phyloP scores from a whole-genome alignment of 2,113 vertebrate genomes.

The cat (Felis catus) region DNA sequence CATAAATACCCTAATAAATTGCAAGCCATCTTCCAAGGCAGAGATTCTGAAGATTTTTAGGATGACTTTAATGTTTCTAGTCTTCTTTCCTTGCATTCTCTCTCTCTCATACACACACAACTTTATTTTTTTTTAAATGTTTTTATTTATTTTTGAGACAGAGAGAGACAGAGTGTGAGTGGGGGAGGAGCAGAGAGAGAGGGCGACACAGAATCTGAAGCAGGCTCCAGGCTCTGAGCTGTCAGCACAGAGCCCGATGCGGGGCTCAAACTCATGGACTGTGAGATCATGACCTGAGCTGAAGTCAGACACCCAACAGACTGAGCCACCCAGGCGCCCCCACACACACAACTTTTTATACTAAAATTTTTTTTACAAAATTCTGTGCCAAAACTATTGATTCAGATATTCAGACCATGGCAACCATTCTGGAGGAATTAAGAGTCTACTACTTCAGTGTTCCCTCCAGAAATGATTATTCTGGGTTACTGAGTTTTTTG shows the following conservation, averaged over 20 bases:
- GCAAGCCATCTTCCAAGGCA: neutral
- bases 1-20: neutral
- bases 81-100: neutral
- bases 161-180: too few species aligned
- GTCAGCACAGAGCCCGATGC: too few species aligned
- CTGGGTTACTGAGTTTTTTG: neutral
- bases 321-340: too few species aligned
- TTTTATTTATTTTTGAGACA: too few species aligned
- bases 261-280: too few species aligned
- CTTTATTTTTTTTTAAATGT: neutral
- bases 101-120: neutral
- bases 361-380: conserved; percentile 14
- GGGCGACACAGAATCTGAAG: too few species aligned
- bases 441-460: neutral
- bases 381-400: neutral
- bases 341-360: neutral
- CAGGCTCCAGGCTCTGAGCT: too few species aligned
- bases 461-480: neutral
- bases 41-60: conserved; percentile 19
- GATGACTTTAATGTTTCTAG: conserved; percentile 1
- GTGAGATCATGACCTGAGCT: too few species aligned
- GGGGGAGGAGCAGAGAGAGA: too few species aligned
- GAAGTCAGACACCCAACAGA: too few species aligned
- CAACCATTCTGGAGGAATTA: neutral
- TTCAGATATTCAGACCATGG: neutral